Conservation (phyloP, 2,113 vertebrate genomes). For the Arothron firmamentum region DNA sequence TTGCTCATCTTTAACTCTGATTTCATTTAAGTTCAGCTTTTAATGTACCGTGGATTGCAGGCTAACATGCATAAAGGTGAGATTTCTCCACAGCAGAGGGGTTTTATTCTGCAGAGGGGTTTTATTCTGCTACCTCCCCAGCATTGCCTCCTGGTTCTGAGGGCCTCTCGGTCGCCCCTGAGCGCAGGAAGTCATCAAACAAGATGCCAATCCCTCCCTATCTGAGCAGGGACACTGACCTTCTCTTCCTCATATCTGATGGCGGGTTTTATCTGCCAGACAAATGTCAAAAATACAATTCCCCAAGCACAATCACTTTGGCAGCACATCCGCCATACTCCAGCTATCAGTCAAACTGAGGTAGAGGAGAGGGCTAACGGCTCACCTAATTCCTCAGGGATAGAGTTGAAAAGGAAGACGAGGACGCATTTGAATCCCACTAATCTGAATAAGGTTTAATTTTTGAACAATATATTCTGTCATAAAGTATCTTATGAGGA, state of each 20-base stretch:
- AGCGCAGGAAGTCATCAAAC: constrained; percentile 54
- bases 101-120: no score
- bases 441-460: background rate
- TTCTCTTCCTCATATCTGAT: constrained; percentile 72
- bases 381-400: constrained; percentile 20
- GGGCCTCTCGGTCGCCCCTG: constrained; percentile 1
- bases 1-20: background rate
- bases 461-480: background rate
- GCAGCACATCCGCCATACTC: constrained; percentile 47
- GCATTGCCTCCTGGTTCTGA: no score
- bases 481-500: no score
- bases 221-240: constrained; percentile 68
- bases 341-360: constrained; percentile 52
- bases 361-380: constrained; percentile 24
- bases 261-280: constrained; percentile 69
- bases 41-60: no score
- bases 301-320: constrained; percentile 64
- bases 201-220: constrained; percentile 47
- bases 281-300: constrained; percentile 75
- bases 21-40: no score
- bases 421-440: constrained; percentile 4
- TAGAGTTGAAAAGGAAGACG: constrained; percentile 12
- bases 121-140: no score
- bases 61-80: no score
- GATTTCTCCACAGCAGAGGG: no score